These are phyloP conservation scores for Marcusenius ussheri DNA, from an alignment of 2,113 vertebrate genomes.

Conservation along the genomic window DNA sequence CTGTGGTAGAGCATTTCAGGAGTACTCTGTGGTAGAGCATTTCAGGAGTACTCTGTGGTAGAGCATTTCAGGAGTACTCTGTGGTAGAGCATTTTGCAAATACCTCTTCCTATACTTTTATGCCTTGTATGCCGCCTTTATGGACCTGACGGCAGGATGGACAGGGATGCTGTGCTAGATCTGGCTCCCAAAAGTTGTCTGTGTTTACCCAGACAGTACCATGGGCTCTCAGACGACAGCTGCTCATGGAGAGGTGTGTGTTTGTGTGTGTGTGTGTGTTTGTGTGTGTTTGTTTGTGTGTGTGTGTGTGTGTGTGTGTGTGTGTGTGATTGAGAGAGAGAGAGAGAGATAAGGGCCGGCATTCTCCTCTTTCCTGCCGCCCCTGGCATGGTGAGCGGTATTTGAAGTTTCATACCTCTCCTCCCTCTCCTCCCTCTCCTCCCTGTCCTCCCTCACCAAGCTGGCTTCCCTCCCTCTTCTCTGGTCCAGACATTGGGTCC, in stretches of 20 bases:
- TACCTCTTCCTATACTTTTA: not conserved
- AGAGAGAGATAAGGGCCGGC: too few relatives aligned
- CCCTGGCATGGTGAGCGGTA: not conserved
- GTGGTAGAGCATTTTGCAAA: not conserved
- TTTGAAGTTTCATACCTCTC: not conserved
- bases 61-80: not conserved
- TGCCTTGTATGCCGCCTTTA: not conserved
- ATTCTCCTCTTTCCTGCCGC: not conserved
- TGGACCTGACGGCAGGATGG: not conserved
- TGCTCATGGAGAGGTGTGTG: not conserved
- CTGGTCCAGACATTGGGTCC: slow-evolving; percentile 20
- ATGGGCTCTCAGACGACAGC: slow-evolving; percentile 9
- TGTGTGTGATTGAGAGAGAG: not conserved
- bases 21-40: not conserved
- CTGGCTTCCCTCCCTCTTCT: slow-evolving; percentile 28
- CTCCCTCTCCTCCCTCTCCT: not conserved
- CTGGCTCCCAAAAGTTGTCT: not conserved
- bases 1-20: not conserved
- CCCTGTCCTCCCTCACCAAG: not conserved
- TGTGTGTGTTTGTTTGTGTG: not conserved
- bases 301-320: not conserved
- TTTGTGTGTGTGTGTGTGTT: not conserved
- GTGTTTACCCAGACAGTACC: not conserved
- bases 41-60: not conserved
- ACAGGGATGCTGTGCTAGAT: not conserved